Percentiles rank a stretch among this genome's conserved stretches.
These are phyloP conservation scores for Synaphobranchus kaupii DNA, from an alignment of 2,797 vertebrate species.

Conservation along the genomic window DNA sequence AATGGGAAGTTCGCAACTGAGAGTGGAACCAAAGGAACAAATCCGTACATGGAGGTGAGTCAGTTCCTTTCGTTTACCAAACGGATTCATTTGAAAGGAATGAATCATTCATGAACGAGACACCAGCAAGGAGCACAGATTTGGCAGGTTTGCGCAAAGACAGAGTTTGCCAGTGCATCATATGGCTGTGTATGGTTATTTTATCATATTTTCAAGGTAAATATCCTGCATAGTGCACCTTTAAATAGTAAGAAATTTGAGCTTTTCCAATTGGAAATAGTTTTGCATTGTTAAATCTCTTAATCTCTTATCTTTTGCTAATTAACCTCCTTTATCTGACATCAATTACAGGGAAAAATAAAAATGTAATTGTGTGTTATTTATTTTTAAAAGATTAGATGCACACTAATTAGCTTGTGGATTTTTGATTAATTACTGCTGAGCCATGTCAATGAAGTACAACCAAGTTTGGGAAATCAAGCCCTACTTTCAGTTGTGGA, in stretches of 20 bases:
- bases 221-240: too few species aligned
- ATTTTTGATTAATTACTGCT: conserved; percentile 33
- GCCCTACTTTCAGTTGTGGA: conserved; percentile 44
- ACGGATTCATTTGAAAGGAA: too few species aligned
- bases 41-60: too few species aligned
- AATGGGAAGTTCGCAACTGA: too few species aligned
- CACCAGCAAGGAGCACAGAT: too few species aligned
- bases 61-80: too few species aligned
- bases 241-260: conserved; percentile 14
- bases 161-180: too few species aligned
- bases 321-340: conserved; percentile 49
- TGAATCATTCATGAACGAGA: too few species aligned
- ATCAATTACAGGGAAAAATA: conserved; percentile 48
- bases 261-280: conserved; percentile 28
- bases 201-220: too few species aligned
- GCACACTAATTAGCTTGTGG: conserved; percentile 31
- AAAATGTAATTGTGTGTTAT: conserved; percentile 36
- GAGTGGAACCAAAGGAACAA: too few species aligned
- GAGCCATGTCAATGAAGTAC: conserved; percentile 22
- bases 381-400: conserved; percentile 42
- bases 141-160: too few species aligned
- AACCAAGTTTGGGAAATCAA: conserved; percentile 25
- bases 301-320: conserved; percentile 46
- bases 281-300: conserved; percentile 21
- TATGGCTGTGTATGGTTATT: too few species aligned